These are phyloP conservation scores for Pachypanchax playfairii DNA, from an alignment of 2,113 vertebrate species.

Conservation along the genomic window DNA sequence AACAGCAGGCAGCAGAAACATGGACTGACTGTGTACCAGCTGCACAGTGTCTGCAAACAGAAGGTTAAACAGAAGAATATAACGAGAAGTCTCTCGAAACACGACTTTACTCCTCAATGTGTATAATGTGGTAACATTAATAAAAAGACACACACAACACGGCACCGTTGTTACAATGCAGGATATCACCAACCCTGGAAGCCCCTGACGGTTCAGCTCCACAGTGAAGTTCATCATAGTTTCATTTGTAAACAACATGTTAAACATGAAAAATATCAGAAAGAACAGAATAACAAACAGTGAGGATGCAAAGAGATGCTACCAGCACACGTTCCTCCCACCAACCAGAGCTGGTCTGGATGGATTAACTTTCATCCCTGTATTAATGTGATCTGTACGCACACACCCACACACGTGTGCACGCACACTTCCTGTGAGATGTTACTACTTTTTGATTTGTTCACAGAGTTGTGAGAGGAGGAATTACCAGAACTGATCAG, in stretches of 20 bases:
- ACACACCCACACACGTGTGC: too few relatives aligned
- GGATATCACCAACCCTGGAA: neutral
- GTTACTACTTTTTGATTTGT: too few relatives aligned
- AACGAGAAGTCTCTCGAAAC: conserved; percentile 7
- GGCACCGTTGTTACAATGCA: neutral
- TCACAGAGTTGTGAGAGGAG: too few relatives aligned
- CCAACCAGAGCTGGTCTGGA: neutral
- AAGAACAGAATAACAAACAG: neutral
- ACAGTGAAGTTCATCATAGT: neutral
- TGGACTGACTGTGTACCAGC: neutral
- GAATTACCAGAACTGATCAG: too few relatives aligned
- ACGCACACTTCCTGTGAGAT: neutral
- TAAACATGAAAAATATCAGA: neutral
- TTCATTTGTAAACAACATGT: neutral
- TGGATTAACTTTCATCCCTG: neutral
- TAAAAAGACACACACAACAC: conserved; percentile 11
- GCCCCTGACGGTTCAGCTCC: neutral
- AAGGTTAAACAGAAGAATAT: conserved; percentile 2
- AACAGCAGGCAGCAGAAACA: neutral
- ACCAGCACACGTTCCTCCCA: neutral
- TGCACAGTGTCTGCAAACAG: conserved; percentile 13
- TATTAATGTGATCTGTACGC: neutral
- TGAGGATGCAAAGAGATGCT: neutral
- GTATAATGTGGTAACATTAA: conserved; percentile 4
- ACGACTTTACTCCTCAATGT: conserved; percentile 18